Conservation (phyloP, 2,888 invertebrate genomes). For the Papilio demoleus region DNA sequence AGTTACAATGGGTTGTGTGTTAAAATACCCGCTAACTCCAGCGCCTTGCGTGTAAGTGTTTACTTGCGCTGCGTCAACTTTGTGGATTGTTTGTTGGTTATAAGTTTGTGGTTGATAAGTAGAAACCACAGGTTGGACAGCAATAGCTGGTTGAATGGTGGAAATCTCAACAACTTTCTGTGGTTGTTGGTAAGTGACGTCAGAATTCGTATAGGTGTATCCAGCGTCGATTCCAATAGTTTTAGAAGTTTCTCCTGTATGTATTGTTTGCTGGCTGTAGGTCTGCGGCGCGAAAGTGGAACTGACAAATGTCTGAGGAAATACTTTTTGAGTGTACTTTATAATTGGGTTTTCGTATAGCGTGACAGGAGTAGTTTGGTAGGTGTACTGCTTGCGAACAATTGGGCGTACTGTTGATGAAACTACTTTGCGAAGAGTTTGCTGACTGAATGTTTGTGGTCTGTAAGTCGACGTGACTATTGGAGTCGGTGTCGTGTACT, state of each 20-base stretch:
- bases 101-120: slow-evolving; percentile 65
- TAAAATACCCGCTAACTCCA: slow-evolving; percentile 51
- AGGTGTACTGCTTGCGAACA: slow-evolving; percentile 21
- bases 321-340: slow-evolving; percentile 45
- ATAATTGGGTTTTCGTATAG: slow-evolving; percentile 49
- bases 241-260: slow-evolving; percentile 26
- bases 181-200: slow-evolving; percentile 46
- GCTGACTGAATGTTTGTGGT: slow-evolving; percentile 67
- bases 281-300: slow-evolving; percentile 66
- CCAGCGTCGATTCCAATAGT: slow-evolving; percentile 41
- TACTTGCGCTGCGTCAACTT: slow-evolving; percentile 59
- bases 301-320: slow-evolving; percentile 42
- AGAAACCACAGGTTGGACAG: slow-evolving; percentile 58
- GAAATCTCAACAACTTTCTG: slow-evolving; percentile 48
- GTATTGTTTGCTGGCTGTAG: slow-evolving; percentile 65
- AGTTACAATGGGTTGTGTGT: slow-evolving; percentile 51
- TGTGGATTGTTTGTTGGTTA: slow-evolving; percentile 67
- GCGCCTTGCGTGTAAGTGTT: slow-evolving; percentile 62
- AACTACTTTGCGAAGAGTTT: slow-evolving; percentile 57
- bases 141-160: slow-evolving; percentile 59
- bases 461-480: slow-evolving; percentile 54
- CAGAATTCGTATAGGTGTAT: slow-evolving; percentile 49
- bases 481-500: slow-evolving; percentile 61
- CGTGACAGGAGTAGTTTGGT: slow-evolving; percentile 46
- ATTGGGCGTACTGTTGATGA: slow-evolving; percentile 45